Evolutionary conservation across 1,140 invertebrate species (phyloP).

Genomic region (Formica selysi): DNA sequence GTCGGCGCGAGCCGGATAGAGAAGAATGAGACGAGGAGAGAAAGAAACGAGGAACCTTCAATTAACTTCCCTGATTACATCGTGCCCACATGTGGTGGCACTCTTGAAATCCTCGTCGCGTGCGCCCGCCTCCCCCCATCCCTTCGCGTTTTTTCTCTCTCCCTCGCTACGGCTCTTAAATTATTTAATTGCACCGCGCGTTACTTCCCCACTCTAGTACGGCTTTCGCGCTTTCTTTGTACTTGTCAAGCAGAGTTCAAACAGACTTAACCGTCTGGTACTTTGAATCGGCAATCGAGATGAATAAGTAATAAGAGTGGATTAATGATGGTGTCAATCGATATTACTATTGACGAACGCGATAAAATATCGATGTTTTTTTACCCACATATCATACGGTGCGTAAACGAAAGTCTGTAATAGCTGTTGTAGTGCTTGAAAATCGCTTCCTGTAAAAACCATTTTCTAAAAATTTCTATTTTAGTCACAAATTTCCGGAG

Average conservation of each 20-base stretch:
- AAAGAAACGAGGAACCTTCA: constrained; percentile 74
- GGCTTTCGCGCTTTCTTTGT: constrained; percentile 58
- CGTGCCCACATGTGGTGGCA: constrained; percentile 74
- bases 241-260: constrained; percentile 4
- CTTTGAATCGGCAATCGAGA: constrained; percentile 3
- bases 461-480: constrained; percentile 11
- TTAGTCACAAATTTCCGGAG: constrained; percentile 16
- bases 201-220: constrained; percentile 68
- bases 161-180: constrained; percentile 72
- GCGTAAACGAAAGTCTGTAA: neutral
- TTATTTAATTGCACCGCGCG: constrained; percentile 81
- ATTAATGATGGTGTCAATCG: neutral
- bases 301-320: constrained; percentile 19
- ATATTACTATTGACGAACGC: neutral
- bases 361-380: neutral
- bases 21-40: constrained; percentile 4
- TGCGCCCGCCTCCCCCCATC: constrained; percentile 24
- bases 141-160: neutral
- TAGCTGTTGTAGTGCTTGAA: neutral
- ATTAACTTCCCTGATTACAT: constrained; percentile 84
- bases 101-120: constrained; percentile 75
- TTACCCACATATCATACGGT: neutral
- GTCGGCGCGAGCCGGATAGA: constrained; percentile 43
- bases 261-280: constrained; percentile 23
- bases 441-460: constrained; percentile 1